Base-by-base conservation (phyloP, 64 coral and sea anemone species). In the Catalaphyllia jardinei region DNA sequence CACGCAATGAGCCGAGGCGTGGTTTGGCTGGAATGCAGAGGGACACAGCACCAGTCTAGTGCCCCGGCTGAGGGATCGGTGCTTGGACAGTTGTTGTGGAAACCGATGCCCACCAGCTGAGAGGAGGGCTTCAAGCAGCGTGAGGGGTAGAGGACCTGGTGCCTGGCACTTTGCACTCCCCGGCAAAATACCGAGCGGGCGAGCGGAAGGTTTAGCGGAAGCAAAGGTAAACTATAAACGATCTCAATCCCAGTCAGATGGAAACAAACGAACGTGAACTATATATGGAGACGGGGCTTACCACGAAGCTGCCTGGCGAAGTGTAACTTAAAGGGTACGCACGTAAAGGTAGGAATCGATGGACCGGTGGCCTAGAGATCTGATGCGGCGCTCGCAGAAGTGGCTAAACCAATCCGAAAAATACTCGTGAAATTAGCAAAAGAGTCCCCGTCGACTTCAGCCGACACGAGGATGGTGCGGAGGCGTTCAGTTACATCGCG, bases 381-480 rank as follows among this genome's bases (percentile, higher is more conserved):
- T 54, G 13, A 54, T 1, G 51, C 60, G 46, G 52, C 52, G 38
- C 14, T 31, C 18, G 78, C 50, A 15, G 60, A 28, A 20, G 50
- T 80, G 49, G 78, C 78, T 39, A 50, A 49, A 10, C 78, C 49
- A 24, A 59, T 80, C 52, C 78, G 3, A 20, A 31, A 80, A 80
- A 35, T 35, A 18, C 78, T 80, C 16, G n/a, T n/a, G n/a, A n/a
- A n/a, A n/a, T 80, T 49, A 20, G 51, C 59, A 20, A 17, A 80
- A 24, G 14, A 14, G 9, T 80, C 59, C 13, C 35, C 86, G 20
- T 72, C 31, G 15, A 87, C 86, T 0, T 69, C 71, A 8, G 35
- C 86, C 9, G 38, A 25, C 10, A 39, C 39, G 9, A 52, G 49
- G 4, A 54, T 57, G 6, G 22, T 31, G 19, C 71, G 67, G 30